Evolutionary conservation across 2,113 vertebrate genomes (phyloP).

Genomic region (Oreochromis niloticus): DNA sequence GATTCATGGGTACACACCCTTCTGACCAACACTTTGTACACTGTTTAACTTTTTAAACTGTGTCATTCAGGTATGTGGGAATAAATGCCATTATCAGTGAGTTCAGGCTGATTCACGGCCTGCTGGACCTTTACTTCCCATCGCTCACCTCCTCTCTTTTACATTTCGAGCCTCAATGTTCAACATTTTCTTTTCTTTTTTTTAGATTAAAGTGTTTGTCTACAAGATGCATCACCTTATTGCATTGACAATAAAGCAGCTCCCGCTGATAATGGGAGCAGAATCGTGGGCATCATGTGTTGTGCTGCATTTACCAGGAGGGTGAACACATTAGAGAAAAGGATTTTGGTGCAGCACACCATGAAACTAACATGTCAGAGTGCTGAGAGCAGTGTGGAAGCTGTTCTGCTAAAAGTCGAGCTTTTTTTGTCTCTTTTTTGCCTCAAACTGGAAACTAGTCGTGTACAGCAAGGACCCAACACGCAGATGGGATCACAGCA

Average conservation of each 20-base stretch:
- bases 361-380: neutral
- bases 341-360: neutral
- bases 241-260: neutral
- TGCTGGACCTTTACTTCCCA: fast-evolving
- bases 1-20: neutral
- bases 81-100: neutral
- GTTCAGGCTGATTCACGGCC: fast-evolving
- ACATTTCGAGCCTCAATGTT: neutral
- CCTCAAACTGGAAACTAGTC: neutral
- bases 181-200: neutral
- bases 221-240: neutral
- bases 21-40: neutral
- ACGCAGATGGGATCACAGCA: neutral
- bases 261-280: neutral
- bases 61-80: neutral
- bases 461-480: neutral
- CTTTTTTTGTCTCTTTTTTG: neutral
- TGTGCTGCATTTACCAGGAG: neutral
- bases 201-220: neutral
- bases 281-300: neutral
- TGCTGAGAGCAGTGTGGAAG: neutral
- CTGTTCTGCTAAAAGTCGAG: neutral
- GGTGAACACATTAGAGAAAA: neutral
- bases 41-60: neutral
- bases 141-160: neutral